Evolutionary conservation across 2,797 vertebrate genomes (phyloP), one percentile per base, ranked within the genome.

Genomic region (Sebastes melanostomus): DNA sequence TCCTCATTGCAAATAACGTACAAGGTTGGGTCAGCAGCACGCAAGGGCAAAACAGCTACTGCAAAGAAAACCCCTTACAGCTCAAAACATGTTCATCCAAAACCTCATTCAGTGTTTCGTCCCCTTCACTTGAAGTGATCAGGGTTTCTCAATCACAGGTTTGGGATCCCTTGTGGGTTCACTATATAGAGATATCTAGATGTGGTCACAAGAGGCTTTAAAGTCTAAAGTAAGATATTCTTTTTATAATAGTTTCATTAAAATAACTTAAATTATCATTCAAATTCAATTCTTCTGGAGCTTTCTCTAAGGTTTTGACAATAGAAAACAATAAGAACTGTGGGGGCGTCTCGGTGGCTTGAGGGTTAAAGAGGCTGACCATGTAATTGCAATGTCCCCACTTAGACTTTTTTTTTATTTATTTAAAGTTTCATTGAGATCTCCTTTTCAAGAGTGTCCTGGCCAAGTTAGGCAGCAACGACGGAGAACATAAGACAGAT

Each of bases 1-100:
- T 77, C 60, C 77, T 70, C 58, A 62, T 78, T 84, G 80, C 72
- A 88, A 88, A 80, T 68, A 81, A 52, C 81, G 55, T 78, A 61
- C 84, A 72, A 78, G 76, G 73, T 82, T 78, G 86, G 80, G 75
- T 85, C 75, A 89, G 71, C 52, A 66, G 70, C 38, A 65, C 11
- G 60, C 80, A 86, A 89, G 77, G 83, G 34, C 84, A 73, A 27
- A 27, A 27, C 54, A 80, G 65, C 52, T 42, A 38, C 29, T 24
- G 30, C 62, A 54, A 36, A 72, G 52, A 68, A 72, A 63, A 27
- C 36, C 10, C 3, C 16, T 16, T 1, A 27, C 8, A 56, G 29
- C 38, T 78, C 8, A 80, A 71, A 76, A 63, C 25, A 54, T 27
- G 22, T 78, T 55, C 12, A 81, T 69, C 10, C 9, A 22, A 72